Evolutionary conservation across 2,113 vertebrate genomes (phyloP).

Genomic region (Fregata magnificens): DNA sequence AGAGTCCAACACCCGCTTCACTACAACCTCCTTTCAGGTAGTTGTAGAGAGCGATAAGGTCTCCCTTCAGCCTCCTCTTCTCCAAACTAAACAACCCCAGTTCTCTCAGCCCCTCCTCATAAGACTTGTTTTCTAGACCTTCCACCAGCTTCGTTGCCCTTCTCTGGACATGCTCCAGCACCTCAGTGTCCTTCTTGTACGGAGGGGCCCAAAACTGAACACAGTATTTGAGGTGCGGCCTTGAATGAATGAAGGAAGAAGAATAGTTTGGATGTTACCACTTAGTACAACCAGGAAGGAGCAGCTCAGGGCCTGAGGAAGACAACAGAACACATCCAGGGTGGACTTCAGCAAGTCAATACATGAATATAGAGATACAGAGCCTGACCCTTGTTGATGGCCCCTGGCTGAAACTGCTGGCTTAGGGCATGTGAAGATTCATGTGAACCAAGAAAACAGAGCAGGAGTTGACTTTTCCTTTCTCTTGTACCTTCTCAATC

Average conservation of each 20-base stretch:
- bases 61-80: no score
- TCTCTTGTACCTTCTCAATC: background rate
- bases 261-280: background rate
- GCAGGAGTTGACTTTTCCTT: background rate
- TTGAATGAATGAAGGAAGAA: background rate
- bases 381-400: background rate
- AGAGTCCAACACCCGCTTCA: no score
- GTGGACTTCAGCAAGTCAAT: background rate
- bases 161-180: no score
- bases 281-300: background rate
- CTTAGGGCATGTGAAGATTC: background rate
- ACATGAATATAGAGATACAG: background rate
- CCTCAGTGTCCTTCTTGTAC: no score
- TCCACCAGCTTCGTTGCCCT: no score
- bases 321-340: background rate
- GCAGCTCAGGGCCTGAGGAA: background rate
- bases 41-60: no score
- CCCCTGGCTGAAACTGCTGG: background rate
- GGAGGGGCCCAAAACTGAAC: no score
- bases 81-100: no score
- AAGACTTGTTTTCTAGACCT: no score
- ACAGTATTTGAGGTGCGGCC: no score
- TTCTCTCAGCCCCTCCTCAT: no score
- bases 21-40: no score
- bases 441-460: background rate